Conservation (phyloP, 2,113 vertebrate species). For the Alouatta palliata region DNA sequence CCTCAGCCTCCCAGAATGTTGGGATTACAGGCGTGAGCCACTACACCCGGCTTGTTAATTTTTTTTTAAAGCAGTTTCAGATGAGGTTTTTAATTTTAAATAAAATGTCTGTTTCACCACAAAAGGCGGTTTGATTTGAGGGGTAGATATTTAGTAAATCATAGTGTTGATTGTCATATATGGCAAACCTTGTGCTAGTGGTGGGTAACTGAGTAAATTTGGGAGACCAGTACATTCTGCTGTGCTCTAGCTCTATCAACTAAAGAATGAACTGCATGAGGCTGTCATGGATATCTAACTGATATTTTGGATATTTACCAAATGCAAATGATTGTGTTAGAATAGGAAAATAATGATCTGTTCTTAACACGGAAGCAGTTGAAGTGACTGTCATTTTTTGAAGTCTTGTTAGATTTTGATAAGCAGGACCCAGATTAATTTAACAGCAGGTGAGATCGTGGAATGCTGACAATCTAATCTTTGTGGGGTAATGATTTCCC, state of each 20-base stretch:
- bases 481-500: slow-evolving; percentile 45
- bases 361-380: slow-evolving; percentile 59
- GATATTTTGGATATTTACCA: not conserved
- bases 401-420: slow-evolving; percentile 73
- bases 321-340: not conserved
- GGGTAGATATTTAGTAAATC: not conserved
- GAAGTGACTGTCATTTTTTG: slow-evolving; percentile 58
- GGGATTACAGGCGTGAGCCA: no score
- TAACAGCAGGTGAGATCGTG: slow-evolving; percentile 63
- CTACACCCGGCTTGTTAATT: no score
- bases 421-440: slow-evolving; percentile 78
- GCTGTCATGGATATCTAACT: not conserved
- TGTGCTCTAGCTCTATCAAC: not conserved
- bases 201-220: not conserved
- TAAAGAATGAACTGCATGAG: not conserved
- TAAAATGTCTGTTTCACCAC: no score
- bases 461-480: slow-evolving; percentile 71
- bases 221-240: not conserved
- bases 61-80: no score
- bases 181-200: not conserved
- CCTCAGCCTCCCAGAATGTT: no score
- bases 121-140: not conserved
- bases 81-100: no score
- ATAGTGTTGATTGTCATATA: not conserved
- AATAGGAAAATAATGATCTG: slow-evolving; percentile 31